A percentile compares a stretch with the other conserved stretches of the same genome.
phyloP scores from a whole-genome alignment of 2,888 invertebrate genomes.

The Orthonevra nobilis region DNA sequence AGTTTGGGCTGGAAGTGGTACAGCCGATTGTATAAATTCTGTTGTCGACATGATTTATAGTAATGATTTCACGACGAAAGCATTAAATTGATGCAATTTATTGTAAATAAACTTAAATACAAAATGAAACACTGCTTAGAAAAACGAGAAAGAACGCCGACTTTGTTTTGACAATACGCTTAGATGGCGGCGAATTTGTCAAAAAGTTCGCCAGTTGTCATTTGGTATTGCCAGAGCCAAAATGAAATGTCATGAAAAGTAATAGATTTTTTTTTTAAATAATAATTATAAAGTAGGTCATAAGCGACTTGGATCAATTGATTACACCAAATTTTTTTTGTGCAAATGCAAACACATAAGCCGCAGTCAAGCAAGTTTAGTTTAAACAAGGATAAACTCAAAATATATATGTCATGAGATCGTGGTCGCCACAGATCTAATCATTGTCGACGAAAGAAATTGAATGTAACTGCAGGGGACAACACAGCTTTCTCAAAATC shows the following conservation, averaged over 20 bases:
- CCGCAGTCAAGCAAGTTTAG: too few relatives aligned
- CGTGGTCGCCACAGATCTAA: too few relatives aligned
- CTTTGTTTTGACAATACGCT: conserved; percentile 61
- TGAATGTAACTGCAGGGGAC: too few relatives aligned
- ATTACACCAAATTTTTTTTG: too few relatives aligned
- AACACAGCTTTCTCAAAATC: too few relatives aligned
- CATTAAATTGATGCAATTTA: conserved; percentile 19
- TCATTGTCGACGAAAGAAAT: too few relatives aligned
- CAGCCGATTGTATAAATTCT: conserved; percentile 72
- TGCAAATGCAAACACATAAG: too few relatives aligned
- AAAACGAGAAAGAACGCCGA: conserved; percentile 61
- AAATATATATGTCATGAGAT: too few relatives aligned
- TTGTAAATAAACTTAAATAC: conserved; percentile 6
- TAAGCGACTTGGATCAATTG: too few relatives aligned
- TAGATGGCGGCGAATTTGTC: conserved; percentile 34
- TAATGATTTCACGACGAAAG: conserved; percentile 10
- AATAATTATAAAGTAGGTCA: too few relatives aligned
- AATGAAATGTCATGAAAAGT: too few relatives aligned
- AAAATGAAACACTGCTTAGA: conserved; percentile 16
- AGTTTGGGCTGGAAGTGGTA: conserved; percentile 65
- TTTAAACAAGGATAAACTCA: too few relatives aligned
- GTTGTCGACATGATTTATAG: conserved; percentile 72
- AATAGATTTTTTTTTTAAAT: background rate
- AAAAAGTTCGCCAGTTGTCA: conserved; percentile 33
- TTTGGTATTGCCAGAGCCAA: conserved; percentile 24